These are phyloP conservation scores for Arctia plantaginis DNA, from an alignment of 2,888 invertebrate genomes.

Conservation along the genomic window DNA sequence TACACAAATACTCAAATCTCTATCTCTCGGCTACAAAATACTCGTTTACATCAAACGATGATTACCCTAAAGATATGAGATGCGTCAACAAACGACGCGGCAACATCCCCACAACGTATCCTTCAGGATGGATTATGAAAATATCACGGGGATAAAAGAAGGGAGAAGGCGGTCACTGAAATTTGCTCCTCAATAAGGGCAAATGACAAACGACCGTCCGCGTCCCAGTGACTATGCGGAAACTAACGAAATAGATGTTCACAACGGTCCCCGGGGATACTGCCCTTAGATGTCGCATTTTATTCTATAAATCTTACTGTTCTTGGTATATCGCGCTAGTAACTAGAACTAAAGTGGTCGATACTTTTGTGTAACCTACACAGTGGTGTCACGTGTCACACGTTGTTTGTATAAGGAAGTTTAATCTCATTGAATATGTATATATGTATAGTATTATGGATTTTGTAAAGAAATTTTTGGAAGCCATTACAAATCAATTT, in stretches of 20 bases:
- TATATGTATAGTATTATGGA: neutral
- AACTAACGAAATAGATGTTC: constrained; percentile 70
- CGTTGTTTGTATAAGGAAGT: constrained; percentile 30
- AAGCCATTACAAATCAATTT: too few species aligned
- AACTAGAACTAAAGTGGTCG: constrained; percentile 36
- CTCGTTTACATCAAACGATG: constrained; percentile 40
- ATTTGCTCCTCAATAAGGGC: constrained; percentile 72
- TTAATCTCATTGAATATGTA: neutral
- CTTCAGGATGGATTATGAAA: constrained; percentile 71
- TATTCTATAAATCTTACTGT: constrained; percentile 49
- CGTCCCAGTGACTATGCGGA: constrained; percentile 69
- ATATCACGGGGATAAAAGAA: constrained; percentile 69
- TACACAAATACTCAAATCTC: constrained; percentile 9
- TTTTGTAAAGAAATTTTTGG: too few species aligned
- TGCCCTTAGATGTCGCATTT: constrained; percentile 36
- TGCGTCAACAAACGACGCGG: constrained; percentile 49
- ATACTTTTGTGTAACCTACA: constrained; percentile 20
- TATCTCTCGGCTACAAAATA: constrained; percentile 10
- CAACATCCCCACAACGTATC: constrained; percentile 50
- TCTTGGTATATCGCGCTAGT: constrained; percentile 42
- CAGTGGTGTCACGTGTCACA: constrained; percentile 15
- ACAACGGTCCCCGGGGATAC: constrained; percentile 52
- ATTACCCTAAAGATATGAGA: constrained; percentile 46
- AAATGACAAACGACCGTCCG: constrained; percentile 73
- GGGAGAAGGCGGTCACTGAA: constrained; percentile 67